phyloP scores from a whole-genome alignment of 64 coral and sea anemone genomes.

The Hydrozoanthus tunicans region DNA sequence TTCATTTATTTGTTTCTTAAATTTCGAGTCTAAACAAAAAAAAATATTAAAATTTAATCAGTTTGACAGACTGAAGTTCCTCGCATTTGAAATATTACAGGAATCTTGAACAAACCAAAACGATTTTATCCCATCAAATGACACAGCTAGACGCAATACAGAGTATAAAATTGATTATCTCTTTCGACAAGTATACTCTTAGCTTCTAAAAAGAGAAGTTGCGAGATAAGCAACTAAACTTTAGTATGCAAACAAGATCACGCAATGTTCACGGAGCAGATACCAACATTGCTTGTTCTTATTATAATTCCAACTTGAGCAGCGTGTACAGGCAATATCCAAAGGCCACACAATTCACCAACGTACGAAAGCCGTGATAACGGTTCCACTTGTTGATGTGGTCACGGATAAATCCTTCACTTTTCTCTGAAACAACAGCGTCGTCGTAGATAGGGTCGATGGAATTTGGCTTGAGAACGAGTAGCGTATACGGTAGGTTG shows the following conservation, averaged over 20 bases:
- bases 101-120: no score
- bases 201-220: background rate
- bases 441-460: conserved; percentile 56
- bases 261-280: background rate
- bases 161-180: background rate
- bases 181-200: background rate
- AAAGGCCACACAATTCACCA: conserved; percentile 43
- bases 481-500: conserved; percentile 37
- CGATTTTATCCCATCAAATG: no score
- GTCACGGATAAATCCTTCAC: conserved; percentile 22
- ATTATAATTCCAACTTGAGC: background rate
- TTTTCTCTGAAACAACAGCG: conserved; percentile 37
- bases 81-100: no score
- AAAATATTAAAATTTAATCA: no score
- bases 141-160: no score
- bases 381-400: conserved; percentile 49
- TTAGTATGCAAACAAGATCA: background rate
- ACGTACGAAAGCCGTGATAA: conserved; percentile 32
- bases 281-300: background rate
- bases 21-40: no score
- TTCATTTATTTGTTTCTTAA: no score
- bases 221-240: background rate
- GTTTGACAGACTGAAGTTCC: no score
- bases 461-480: conserved; percentile 44
- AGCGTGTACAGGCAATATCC: conserved; percentile 34